These are phyloP conservation scores for Amphimallon solstitiale DNA, from an alignment of 2,888 invertebrate genomes.

Conservation along the genomic window DNA sequence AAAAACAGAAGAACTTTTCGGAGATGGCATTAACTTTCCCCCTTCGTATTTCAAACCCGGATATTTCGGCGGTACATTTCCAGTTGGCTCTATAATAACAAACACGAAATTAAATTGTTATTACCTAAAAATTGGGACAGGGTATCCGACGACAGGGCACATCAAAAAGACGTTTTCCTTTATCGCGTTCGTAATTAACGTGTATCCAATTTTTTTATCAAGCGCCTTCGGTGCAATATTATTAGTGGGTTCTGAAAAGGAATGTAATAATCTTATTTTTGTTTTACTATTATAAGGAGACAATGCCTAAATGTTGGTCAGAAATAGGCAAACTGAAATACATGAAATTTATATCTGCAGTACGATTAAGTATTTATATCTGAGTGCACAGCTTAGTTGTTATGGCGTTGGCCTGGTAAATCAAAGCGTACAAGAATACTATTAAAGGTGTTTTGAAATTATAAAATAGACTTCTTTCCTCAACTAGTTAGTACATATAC, in stretches of 20 bases:
- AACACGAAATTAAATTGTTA: constrained; percentile 28
- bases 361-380: too few relatives aligned
- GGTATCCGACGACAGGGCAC: constrained; percentile 63
- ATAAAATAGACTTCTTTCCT: too few relatives aligned
- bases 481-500: too few relatives aligned
- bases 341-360: too few relatives aligned
- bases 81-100: constrained; percentile 66
- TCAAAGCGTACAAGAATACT: too few relatives aligned
- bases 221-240: constrained; percentile 70
- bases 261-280: too few relatives aligned
- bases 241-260: constrained; percentile 73
- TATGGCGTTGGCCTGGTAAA: too few relatives aligned
- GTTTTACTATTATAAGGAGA: neutral
- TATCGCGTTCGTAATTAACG: constrained; percentile 63
- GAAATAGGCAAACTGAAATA: too few relatives aligned
- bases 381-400: too few relatives aligned
- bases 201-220: constrained; percentile 65
- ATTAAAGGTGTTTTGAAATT: too few relatives aligned
- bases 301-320: neutral
- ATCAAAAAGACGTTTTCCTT: constrained; percentile 60
- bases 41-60: constrained; percentile 66
- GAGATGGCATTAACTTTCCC: constrained; percentile 69
- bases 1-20: constrained; percentile 66
- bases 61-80: constrained; percentile 71
- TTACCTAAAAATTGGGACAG: constrained; percentile 61